Conservation (phyloP, 2,888 invertebrate genomes). For the Scaptomyza tumidula region DNA sequence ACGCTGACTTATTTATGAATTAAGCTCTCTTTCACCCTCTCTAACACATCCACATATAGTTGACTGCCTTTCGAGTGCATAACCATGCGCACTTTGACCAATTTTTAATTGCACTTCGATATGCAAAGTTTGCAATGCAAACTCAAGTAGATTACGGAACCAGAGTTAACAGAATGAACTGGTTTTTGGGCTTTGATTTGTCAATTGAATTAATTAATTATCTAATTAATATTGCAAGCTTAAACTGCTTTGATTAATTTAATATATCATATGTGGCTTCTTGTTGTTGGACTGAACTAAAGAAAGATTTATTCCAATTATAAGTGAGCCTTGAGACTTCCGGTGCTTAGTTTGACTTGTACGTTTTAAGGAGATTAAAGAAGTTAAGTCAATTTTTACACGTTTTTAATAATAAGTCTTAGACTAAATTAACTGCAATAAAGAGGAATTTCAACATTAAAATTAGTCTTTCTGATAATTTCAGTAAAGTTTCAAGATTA, state of each 20-base stretch:
- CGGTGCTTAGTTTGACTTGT: too few species aligned
- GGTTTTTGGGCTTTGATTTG: background rate
- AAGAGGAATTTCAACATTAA: too few species aligned
- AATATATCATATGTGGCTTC: too few species aligned
- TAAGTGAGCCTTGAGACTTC: too few species aligned
- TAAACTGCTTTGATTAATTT: background rate
- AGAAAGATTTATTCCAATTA: too few species aligned
- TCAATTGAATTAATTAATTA: background rate
- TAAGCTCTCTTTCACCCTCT: slow-evolving; percentile 9
- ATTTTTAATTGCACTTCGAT: slow-evolving; percentile 53
- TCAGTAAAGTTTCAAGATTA: too few species aligned
- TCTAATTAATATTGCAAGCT: background rate
- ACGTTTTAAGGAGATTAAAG: too few species aligned
- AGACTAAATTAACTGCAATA: too few species aligned
- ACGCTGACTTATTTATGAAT: slow-evolving; percentile 70
- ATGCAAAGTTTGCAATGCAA: slow-evolving; percentile 39
- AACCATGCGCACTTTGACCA: slow-evolving; percentile 47
- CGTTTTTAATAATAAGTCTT: too few species aligned
- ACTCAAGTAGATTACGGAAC: slow-evolving; percentile 24
- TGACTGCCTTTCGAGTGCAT: slow-evolving; percentile 41
- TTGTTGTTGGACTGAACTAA: too few species aligned
- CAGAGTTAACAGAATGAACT: slow-evolving; percentile 3
- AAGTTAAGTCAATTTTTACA: too few species aligned
- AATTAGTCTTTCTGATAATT: too few species aligned
- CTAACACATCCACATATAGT: slow-evolving; percentile 16